A percentile compares a stretch with the other conserved stretches of the same genome.
Conservation (phyloP, 2,113 vertebrate species). For the Calyptomena viridis region DNA sequence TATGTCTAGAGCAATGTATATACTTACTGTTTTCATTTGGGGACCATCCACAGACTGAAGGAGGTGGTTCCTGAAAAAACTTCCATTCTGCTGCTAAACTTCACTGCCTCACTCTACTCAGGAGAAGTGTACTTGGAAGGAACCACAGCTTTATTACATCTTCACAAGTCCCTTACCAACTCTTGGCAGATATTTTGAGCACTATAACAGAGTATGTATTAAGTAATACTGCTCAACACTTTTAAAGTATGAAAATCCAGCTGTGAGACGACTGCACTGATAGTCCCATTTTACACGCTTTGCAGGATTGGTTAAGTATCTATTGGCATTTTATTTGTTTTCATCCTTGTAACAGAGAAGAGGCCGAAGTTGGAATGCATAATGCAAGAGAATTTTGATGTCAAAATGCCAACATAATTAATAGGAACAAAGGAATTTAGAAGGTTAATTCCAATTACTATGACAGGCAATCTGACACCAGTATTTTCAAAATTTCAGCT, state of each 20-base stretch:
- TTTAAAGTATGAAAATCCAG: neutral
- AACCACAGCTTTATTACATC: neutral
- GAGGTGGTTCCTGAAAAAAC: neutral
- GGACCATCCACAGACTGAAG: neutral
- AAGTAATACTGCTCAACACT: neutral
- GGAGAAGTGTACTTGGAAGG: neutral
- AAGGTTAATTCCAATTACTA: slow-evolving; percentile 25
- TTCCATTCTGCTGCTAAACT: neutral
- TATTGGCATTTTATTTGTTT: neutral
- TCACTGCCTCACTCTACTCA: neutral
- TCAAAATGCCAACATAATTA: slow-evolving; percentile 27
- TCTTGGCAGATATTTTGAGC: neutral
- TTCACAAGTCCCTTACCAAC: neutral
- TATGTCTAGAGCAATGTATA: too few relatives aligned
- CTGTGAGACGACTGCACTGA: neutral
- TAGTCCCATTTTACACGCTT: neutral
- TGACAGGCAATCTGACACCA: neutral
- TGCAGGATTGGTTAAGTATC: neutral
- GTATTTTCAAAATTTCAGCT: slow-evolving; percentile 35
- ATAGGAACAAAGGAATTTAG: neutral
- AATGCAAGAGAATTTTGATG: neutral
- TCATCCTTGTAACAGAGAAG: neutral
- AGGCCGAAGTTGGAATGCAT: neutral
- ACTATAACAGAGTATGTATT: neutral
- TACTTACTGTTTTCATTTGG: neutral